Evolutionary conservation across 2,797 vertebrate genomes (phyloP).

Genomic region (Cynopterus sphinx): DNA sequence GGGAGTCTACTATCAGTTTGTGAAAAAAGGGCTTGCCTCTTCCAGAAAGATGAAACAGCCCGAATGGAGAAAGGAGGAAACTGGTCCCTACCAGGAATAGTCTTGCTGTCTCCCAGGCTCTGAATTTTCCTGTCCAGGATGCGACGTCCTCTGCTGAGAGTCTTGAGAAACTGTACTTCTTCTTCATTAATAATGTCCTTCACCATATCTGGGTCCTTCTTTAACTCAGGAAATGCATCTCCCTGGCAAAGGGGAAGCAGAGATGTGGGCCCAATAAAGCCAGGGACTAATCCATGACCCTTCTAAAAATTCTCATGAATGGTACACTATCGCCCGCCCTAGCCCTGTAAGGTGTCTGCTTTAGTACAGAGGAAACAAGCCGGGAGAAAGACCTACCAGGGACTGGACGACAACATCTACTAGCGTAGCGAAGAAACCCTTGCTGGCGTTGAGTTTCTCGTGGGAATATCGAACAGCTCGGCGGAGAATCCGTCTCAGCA

Average conservation of each 20-base stretch:
- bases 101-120: constrained; percentile 92
- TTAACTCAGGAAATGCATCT: constrained; percentile 96
- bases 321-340: neutral
- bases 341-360: neutral
- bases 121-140: constrained; percentile 98
- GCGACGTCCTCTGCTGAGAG: constrained; percentile 95
- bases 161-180: constrained; percentile 97
- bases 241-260: constrained; percentile 86
- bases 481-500: constrained; percentile 96
- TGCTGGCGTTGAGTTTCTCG: constrained; percentile 95
- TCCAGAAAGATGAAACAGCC: neutral
- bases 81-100: constrained; percentile 91
- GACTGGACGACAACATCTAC: constrained; percentile 97
- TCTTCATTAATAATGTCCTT: constrained; percentile 99
- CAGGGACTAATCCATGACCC: neutral
- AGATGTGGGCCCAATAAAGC: neutral
- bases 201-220: constrained; percentile 96
- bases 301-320: neutral
- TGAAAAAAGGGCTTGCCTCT: neutral
- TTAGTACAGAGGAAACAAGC: neutral
- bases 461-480: constrained; percentile 97
- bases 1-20: neutral
- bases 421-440: constrained; percentile 95
- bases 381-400: constrained; percentile 87
- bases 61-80: neutral